Evolutionary conservation across 2,888 invertebrate genomes (phyloP).

Genomic region (Phaonia tiefii): DNA sequence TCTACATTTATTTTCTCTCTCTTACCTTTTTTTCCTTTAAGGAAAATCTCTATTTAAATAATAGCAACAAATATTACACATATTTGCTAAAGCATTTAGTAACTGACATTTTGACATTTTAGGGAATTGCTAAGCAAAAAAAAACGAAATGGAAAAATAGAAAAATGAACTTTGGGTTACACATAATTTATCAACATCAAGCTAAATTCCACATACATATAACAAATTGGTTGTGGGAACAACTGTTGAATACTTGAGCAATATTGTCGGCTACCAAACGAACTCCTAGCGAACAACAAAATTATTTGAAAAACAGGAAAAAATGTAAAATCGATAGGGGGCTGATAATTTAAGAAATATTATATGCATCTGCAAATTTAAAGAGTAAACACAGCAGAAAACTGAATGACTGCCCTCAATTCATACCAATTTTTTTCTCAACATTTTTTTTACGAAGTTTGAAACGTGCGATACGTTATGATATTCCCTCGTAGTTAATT

Average conservation of each 20-base stretch:
- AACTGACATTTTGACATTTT: constrained; percentile 53
- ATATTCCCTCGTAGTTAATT: too few species aligned
- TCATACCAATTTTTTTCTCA: too few species aligned
- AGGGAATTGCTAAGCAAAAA: not conserved
- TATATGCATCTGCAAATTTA: too few species aligned
- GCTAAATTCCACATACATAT: not conserved
- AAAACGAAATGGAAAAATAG: not conserved
- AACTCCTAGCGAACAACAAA: too few species aligned
- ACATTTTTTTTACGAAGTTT: too few species aligned
- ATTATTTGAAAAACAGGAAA: too few species aligned
- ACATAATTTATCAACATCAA: constrained; percentile 38
- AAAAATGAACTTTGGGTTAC: constrained; percentile 15
- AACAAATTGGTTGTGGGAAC: constrained; percentile 35
- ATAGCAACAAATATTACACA: constrained; percentile 20
- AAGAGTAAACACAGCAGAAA: too few species aligned
- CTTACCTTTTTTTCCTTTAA: not conserved
- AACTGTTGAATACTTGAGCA: constrained; percentile 34
- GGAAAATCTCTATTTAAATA: constrained; percentile 18
- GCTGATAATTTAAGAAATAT: too few species aligned
- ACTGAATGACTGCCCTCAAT: too few species aligned
- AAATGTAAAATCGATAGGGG: too few species aligned
- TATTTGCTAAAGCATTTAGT: constrained; percentile 21
- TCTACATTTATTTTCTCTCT: not conserved
- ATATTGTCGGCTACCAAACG: constrained; percentile 2
- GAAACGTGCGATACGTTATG: too few species aligned